phyloP scores from a whole-genome alignment of 92 coral and sea anemone genomes.

The Blastomussa wellsi region DNA sequence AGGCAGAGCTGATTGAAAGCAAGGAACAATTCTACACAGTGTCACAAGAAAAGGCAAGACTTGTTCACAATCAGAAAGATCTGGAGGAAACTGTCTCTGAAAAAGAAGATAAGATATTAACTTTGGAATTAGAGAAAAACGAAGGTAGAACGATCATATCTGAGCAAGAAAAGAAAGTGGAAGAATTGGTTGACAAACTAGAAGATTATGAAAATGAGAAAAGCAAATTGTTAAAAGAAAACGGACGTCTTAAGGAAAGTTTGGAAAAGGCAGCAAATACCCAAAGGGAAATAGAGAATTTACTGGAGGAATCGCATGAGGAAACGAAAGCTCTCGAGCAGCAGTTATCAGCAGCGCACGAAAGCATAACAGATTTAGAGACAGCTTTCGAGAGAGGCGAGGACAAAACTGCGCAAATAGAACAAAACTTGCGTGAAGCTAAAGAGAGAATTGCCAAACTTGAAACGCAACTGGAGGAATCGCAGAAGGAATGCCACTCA shows the following conservation, averaged over 20 bases:
- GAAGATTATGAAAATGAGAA: constrained; percentile 50
- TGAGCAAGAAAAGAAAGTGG: constrained; percentile 51
- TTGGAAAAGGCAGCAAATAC: constrained; percentile 44
- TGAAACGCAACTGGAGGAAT: constrained; percentile 43
- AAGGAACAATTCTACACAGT: constrained; percentile 60
- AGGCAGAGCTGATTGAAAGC: constrained; percentile 49
- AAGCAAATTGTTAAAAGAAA: constrained; percentile 48
- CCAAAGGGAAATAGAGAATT: constrained; percentile 56
- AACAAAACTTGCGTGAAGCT: constrained; percentile 54
- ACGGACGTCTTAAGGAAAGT: constrained; percentile 41
- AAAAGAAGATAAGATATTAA: constrained; percentile 61
- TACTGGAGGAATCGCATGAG: constrained; percentile 35
- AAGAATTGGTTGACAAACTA: constrained; percentile 52
- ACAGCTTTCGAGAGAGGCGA: constrained; percentile 69
- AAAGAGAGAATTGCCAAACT: constrained; percentile 54
- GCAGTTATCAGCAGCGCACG: constrained; percentile 61
- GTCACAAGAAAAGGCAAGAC: constrained; percentile 50
- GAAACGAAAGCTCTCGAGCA: constrained; percentile 51
- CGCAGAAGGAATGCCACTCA: constrained; percentile 41
- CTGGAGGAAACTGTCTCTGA: constrained; percentile 57
- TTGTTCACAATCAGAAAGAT: constrained; percentile 45
- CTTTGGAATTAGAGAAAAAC: constrained; percentile 47
- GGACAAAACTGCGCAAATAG: constrained; percentile 48
- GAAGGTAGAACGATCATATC: constrained; percentile 54
- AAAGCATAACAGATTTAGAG: constrained; percentile 69